Conservation (phyloP, 2,797 vertebrate genomes). For the Acanthis flammea region DNA sequence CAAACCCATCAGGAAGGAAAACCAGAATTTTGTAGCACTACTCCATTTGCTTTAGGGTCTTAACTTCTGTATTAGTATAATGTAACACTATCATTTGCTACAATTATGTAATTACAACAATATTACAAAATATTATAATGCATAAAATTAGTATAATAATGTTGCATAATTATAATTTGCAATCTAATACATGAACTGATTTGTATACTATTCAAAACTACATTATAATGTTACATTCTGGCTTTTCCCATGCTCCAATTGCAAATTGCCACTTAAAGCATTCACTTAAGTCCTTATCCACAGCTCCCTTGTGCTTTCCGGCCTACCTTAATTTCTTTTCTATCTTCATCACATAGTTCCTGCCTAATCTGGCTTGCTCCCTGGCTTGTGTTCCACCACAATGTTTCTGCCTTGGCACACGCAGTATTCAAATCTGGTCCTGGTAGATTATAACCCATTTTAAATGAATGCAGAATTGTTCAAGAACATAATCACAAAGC, state of each 20-base stretch:
- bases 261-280: neutral
- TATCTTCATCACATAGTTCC: neutral
- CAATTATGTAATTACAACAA: conserved; percentile 29
- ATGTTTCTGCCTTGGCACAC: neutral
- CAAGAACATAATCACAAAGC: neutral
- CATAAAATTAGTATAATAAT: neutral
- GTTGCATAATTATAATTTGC: neutral
- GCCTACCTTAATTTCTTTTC: neutral
- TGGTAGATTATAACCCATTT: neutral
- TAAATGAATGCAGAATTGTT: neutral
- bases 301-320: neutral
- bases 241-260: neutral
- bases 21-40: neutral
- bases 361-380: neutral
- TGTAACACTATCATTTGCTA: neutral
- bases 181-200: neutral
- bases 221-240: neutral
- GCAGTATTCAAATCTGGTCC: neutral
- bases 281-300: neutral
- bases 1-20: neutral
- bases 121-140: conserved; percentile 8
- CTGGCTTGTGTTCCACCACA: neutral
- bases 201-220: neutral
- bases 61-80: neutral
- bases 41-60: neutral